Base-by-base conservation (phyloP, 2,797 vertebrate genomes). In the Peromyscus eremicus region DNA sequence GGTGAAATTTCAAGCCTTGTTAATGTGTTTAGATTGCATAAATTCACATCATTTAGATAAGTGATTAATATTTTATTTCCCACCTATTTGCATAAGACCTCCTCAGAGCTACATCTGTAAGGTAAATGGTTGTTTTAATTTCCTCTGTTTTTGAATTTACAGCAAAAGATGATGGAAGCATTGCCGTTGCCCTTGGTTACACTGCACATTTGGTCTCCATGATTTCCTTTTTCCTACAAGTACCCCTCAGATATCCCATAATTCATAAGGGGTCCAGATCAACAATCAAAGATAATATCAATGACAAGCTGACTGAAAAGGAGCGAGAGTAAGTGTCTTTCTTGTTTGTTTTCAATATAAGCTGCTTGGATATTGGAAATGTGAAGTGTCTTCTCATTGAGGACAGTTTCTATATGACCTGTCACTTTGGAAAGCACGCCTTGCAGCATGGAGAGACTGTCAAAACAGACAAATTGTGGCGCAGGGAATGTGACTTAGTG, bases 281-380 rank as follows among this genome's bases (percentile, higher is more conserved):
- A 96, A 99, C 99, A 86, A 99, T 99, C 98, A 99, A 99, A 98
- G 99, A 99, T 98, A 99, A 99, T 91, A 99, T 99, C 98, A 99
- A 99, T 2, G 99, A 99, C 99, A 99, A 99, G 97, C 99, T 99
- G 96, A 99, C 99, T 0, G 99, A 99, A 98, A 99, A 99, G 97
- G 99, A 99, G 97, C 97, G 99, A 99, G 99, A 99, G 99, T 99
- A 98, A 99, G 99, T 99, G 81, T 75, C 19, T 16, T 6, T 6
- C 73, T 71, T 80, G 68, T n/a, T 76, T 92, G 9, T 40, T 95
- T 96, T 91, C 88, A 75, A 83, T 4, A 52, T 76, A 91, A 82
- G 71, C 40, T 43, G 88, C 3, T 89, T 64, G 92, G 80, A 34
- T 88, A n/a, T 71, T 95, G 82, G 87, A 91, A 93, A 76, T 88